These are phyloP conservation scores for Trichoplusia ni DNA, from an alignment of 1,140 invertebrate species.

Conservation along the genomic window DNA sequence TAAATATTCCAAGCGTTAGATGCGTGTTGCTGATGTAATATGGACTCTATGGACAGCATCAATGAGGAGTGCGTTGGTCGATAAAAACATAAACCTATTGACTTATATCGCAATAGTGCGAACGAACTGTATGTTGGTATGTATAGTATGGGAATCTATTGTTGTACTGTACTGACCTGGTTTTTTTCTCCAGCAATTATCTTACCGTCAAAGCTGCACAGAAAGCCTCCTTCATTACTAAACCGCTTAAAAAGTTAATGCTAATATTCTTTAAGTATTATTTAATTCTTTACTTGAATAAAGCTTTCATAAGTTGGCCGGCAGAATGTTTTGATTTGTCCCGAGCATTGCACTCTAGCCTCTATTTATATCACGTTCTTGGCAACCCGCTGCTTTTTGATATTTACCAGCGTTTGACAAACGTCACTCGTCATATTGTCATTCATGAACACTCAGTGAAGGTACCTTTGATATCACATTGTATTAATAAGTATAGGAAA, in stretches of 20 bases:
- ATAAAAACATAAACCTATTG: slow-evolving; percentile 4
- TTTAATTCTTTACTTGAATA: slow-evolving; percentile 12
- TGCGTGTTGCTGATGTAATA: too few species aligned
- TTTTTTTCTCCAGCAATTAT: slow-evolving; percentile 2
- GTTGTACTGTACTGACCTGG: slow-evolving; percentile 5
- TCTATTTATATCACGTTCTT: slow-evolving; percentile 53
- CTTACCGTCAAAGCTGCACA: too few species aligned
- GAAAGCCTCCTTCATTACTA: too few species aligned
- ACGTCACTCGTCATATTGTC: slow-evolving; percentile 21
- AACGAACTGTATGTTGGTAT: slow-evolving; percentile 9
- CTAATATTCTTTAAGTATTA: background rate
- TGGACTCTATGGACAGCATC: too few species aligned
- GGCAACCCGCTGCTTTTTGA: slow-evolving; percentile 26
- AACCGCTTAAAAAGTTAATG: too few species aligned
- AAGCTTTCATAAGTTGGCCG: background rate
- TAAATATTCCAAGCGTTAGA: background rate
- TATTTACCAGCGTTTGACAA: slow-evolving; percentile 24
- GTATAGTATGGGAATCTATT: background rate
- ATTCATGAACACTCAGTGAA: too few species aligned
- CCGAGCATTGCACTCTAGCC: slow-evolving; percentile 56
- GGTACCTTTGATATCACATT: too few species aligned
- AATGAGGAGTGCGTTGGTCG: background rate
- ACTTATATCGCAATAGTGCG: slow-evolving; percentile 17
- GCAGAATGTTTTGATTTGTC: slow-evolving; percentile 44
- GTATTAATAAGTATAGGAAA: too few species aligned